A percentile compares a stretch with the other conserved stretches of the same genome.
These are phyloP conservation scores for Ptychoptera albimana DNA, from an alignment of 2,888 invertebrate genomes.

Conservation along the genomic window DNA sequence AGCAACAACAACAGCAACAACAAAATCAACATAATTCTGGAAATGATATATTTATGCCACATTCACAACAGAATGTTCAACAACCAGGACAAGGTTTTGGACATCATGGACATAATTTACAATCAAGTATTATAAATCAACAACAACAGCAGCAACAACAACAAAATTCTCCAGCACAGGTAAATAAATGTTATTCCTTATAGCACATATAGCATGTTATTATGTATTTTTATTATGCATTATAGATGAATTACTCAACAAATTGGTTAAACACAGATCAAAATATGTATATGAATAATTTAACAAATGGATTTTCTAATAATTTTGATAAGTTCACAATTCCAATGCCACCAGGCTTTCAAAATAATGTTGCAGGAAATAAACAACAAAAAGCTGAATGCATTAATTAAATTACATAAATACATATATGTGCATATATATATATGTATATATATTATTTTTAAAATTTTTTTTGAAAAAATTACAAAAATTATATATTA, in stretches of 20 bases:
- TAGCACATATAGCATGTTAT: not conserved
- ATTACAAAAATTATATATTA: too few species aligned
- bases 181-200: conserved; percentile 15
- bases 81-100: conserved; percentile 8
- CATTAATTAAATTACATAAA: conserved; percentile 16
- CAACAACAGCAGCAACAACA: conserved; percentile 17
- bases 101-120: conserved; percentile 22
- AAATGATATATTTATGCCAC: conserved; percentile 25
- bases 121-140: conserved; percentile 22
- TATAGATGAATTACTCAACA: conserved; percentile 19
- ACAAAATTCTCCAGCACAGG: conserved; percentile 24
- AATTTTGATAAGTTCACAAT: conserved; percentile 19
- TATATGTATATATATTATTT: too few species aligned
- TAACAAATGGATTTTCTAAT: conserved; percentile 20
- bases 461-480: too few species aligned
- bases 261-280: conserved; percentile 20
- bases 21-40: conserved; percentile 14
- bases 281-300: conserved; percentile 20
- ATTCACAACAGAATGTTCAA: conserved; percentile 21
- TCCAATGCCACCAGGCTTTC: conserved; percentile 21
- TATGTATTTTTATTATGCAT: conserved; percentile 5
- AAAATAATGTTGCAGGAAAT: conserved; percentile 16
- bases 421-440: too few species aligned
- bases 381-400: conserved; percentile 21
- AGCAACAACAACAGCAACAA: conserved; percentile 16